Evolutionary conservation across 2,113 vertebrate genomes (phyloP).

Genomic region (Arvicanthis niloticus): DNA sequence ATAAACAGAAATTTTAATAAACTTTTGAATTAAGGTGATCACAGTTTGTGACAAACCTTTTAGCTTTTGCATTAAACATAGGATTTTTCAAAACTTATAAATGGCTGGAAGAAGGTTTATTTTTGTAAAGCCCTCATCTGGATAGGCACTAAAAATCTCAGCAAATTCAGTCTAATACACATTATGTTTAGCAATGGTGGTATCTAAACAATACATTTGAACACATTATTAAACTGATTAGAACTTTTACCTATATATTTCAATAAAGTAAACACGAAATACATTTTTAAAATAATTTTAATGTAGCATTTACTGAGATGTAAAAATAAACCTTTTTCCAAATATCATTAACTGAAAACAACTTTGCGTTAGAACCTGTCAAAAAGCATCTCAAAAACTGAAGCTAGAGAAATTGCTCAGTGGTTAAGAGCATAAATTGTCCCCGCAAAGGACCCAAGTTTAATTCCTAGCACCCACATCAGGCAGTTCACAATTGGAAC

Average conservation of each 20-base stretch:
- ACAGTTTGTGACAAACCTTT: background rate
- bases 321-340: background rate
- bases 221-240: background rate
- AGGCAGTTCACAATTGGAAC: background rate
- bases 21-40: background rate
- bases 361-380: background rate
- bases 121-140: background rate
- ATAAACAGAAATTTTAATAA: constrained; percentile 22
- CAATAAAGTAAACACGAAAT: background rate
- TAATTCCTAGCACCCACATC: background rate
- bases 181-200: background rate
- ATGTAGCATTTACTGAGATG: background rate
- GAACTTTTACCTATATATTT: background rate
- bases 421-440: background rate
- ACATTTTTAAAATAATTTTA: background rate
- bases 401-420: background rate
- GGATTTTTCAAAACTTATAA: background rate
- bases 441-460: background rate
- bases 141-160: constrained; percentile 1
- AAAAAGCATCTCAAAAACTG: background rate
- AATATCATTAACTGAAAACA: constrained; percentile 23
- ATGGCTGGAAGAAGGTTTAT: background rate
- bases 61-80: constrained; percentile 6
- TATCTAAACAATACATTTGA: background rate
- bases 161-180: background rate